A percentile compares a stretch with the other conserved stretches of the same genome.
Conservation (phyloP, 2,113 vertebrate species). For the Calcarius ornatus region DNA sequence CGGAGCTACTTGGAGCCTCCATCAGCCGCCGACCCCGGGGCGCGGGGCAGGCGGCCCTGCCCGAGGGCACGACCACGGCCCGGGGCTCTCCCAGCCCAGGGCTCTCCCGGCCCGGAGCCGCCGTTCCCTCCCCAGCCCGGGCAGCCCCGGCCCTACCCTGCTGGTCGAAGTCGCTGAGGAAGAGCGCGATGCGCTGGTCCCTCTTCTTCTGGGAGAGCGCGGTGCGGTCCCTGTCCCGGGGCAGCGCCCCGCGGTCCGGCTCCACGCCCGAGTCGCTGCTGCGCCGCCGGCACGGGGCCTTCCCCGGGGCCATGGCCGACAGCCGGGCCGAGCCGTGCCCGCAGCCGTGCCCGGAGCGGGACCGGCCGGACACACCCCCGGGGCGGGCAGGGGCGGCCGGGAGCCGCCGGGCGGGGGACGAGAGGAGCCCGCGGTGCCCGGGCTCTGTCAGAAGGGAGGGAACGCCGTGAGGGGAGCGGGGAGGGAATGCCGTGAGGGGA, state of each 20-base stretch:
- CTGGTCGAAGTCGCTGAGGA: conserved; percentile 81
- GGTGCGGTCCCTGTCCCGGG: neutral
- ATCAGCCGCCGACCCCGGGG: neutral
- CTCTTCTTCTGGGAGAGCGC: conserved; percentile 4
- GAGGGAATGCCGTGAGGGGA: too few species aligned
- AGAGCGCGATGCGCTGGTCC: conserved; percentile 68
- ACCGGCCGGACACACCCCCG: neutral
- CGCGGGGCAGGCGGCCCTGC: neutral
- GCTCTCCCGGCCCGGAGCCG: neutral
- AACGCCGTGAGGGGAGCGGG: neutral
- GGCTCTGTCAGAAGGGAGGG: neutral
- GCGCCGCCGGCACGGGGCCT: neutral
- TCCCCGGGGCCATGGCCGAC: neutral
- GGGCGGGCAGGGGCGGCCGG: neutral
- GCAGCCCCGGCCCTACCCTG: conserved; percentile 65
- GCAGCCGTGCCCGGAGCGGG: neutral
- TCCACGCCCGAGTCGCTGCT: conserved; percentile 33
- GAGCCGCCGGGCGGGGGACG: rapidly evolving
- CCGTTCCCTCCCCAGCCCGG: neutral
- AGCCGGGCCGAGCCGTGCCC: neutral
- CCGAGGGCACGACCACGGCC: neutral
- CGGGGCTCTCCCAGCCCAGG: neutral
- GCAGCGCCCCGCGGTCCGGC: neutral
- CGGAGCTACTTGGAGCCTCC: neutral
- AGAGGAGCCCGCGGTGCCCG: rapidly evolving